phyloP scores from a whole-genome alignment of 2,113 vertebrate genomes.

The human (Homo sapiens) region DNA sequence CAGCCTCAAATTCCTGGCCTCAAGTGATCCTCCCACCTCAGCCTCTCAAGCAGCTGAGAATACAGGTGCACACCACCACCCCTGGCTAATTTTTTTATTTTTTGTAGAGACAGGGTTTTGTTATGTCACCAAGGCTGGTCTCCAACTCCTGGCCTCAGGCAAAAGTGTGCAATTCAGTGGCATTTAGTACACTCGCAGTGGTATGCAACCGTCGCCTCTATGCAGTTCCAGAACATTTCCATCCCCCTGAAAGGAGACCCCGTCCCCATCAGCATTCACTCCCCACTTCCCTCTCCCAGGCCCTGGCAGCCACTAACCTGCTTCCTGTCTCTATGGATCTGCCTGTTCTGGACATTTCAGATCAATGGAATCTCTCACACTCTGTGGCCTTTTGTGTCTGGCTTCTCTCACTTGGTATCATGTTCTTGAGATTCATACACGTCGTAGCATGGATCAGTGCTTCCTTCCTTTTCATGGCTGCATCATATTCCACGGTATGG shows the following conservation, averaged over 20 bases:
- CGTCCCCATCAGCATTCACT: not conserved
- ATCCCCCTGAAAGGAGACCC: not conserved
- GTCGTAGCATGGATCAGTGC: rapidly evolving
- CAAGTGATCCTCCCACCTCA: too few species aligned
- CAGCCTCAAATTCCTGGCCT: too few species aligned
- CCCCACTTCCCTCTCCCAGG: not conserved
- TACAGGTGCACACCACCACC: too few species aligned
- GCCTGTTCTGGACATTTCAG: not conserved
- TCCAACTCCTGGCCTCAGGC: too few species aligned
- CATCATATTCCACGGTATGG: not conserved
- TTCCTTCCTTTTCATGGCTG: not conserved
- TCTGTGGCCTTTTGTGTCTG: not conserved
- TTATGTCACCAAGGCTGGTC: too few species aligned
- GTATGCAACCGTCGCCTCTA: not conserved
- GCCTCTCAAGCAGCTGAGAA: too few species aligned
- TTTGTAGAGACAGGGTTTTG: too few species aligned
- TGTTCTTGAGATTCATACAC: not conserved
- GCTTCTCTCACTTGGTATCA: not conserved
- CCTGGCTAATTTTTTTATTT: too few species aligned
- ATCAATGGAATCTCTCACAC: not conserved
- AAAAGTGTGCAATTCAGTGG: not conserved
- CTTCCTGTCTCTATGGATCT: not conserved
- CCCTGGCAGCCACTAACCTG: not conserved
- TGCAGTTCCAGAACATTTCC: not conserved
- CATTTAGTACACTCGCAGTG: not conserved